Evolutionary conservation across 2,888 invertebrate genomes (phyloP).

Genomic region (Pharmacophagus antenor): DNA sequence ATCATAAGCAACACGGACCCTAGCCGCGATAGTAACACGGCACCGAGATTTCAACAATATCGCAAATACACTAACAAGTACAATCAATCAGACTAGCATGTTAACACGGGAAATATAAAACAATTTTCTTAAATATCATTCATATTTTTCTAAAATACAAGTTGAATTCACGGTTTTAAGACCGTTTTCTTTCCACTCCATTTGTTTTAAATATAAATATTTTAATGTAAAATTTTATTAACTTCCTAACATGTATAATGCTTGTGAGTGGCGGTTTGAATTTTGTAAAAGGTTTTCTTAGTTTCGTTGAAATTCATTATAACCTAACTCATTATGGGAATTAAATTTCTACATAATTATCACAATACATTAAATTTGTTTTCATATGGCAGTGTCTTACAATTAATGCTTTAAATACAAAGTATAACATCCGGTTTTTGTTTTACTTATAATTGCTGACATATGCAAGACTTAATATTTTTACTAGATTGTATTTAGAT

Average conservation of each 20-base stretch:
- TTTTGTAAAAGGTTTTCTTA: neutral
- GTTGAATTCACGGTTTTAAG: neutral
- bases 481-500: neutral
- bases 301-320: too few species aligned
- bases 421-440: too few species aligned
- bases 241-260: neutral
- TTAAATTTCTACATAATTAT: neutral
- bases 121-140: neutral
- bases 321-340: neutral
- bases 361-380: too few species aligned
- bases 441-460: too few species aligned
- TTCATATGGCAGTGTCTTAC: neutral
- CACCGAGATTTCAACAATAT: conserved; percentile 15
- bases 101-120: conserved; percentile 16
- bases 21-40: conserved; percentile 7
- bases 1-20: neutral
- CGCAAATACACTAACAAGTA: conserved; percentile 14
- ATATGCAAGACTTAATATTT: too few species aligned
- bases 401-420: neutral
- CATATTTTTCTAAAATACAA: conserved; percentile 7
- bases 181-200: neutral
- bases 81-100: conserved; percentile 12
- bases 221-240: neutral
- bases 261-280: neutral
- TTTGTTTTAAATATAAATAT: conserved; percentile 14